Conservation (phyloP, 2,113 vertebrate genomes). For the Python bivittatus region DNA sequence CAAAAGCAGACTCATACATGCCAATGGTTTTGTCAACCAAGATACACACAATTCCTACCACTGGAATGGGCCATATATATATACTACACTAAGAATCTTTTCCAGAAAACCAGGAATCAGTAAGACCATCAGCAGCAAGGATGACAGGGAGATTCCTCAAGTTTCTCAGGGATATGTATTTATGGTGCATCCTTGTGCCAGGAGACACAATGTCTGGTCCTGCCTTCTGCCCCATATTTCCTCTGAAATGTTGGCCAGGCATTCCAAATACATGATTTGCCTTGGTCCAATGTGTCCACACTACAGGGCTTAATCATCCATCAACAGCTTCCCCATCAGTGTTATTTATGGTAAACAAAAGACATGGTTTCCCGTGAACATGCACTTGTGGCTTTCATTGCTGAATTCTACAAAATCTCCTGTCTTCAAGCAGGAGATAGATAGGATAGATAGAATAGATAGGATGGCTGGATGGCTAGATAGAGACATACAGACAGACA, state of each 20-base stretch:
- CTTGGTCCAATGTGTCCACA: not conserved
- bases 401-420: not conserved
- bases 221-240: not conserved
- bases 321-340: not conserved
- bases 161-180: not conserved
- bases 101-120: no score
- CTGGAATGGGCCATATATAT: not conserved
- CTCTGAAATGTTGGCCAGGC: not conserved
- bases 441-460: not conserved
- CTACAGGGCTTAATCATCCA: not conserved
- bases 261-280: not conserved
- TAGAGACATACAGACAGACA: not conserved
- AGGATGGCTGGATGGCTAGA: not conserved
- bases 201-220: not conserved
- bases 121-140: not conserved
- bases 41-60: not conserved
- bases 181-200: not conserved
- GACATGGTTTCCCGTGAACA: not conserved
- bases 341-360: not conserved
- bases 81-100: not conserved
- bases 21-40: not conserved
- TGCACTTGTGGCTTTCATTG: not conserved
- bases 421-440: no score
- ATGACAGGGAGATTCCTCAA: not conserved
- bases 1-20: not conserved